These are phyloP conservation scores for Malaclemys terrapin DNA, from an alignment of 2,113 vertebrate genomes.

Conservation along the genomic window DNA sequence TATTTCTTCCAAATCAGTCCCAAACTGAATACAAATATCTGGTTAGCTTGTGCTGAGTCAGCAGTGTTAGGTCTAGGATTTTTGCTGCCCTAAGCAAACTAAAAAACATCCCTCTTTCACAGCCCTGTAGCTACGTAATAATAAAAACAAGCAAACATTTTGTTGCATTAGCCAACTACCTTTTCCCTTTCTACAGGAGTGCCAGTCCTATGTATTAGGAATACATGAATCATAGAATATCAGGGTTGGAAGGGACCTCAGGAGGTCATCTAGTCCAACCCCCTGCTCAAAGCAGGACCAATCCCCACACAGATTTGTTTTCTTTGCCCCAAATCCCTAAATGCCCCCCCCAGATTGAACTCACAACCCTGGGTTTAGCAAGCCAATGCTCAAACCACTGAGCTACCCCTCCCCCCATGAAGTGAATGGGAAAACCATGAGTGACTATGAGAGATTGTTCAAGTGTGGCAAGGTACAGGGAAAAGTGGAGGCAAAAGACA, in stretches of 20 bases:
- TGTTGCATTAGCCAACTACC: not conserved
- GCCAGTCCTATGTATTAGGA: not conserved
- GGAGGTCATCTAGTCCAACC: too few species aligned
- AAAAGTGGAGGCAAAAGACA: not conserved
- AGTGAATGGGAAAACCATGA: not conserved
- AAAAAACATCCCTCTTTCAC: not conserved
- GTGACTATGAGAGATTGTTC: not conserved
- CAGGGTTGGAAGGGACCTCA: too few species aligned
- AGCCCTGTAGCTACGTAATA: not conserved
- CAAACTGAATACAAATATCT: not conserved
- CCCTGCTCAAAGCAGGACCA: too few species aligned
- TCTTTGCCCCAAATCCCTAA: too few species aligned
- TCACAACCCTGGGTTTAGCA: too few species aligned
- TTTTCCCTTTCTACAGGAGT: not conserved
- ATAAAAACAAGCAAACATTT: not conserved
- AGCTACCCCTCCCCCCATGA: too few species aligned
- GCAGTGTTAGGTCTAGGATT: not conserved
- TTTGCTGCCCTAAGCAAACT: not conserved
- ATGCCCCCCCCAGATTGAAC: too few species aligned
- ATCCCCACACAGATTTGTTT: too few species aligned
- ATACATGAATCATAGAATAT: not conserved
- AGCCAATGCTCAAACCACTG: too few species aligned
- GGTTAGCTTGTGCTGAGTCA: not conserved
- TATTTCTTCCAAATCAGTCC: not conserved
- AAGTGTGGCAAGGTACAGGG: rapidly evolving